A percentile compares a stretch with the other conserved stretches of the same genome.
These are phyloP conservation scores for Psittacara wagleri DNA, from an alignment of 2,113 vertebrate species.

Conservation along the genomic window DNA sequence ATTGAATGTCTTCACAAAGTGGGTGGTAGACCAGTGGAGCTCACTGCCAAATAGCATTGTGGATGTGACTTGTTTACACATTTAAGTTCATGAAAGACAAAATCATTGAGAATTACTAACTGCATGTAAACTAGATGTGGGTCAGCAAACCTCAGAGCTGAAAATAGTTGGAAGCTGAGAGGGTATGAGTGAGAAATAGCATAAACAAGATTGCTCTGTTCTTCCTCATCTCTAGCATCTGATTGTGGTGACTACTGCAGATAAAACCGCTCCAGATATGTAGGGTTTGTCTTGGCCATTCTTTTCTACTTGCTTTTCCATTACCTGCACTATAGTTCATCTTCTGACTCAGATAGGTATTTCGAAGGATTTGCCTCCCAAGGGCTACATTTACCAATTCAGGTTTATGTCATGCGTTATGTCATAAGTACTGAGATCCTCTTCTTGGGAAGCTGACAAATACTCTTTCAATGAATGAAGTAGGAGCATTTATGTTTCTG, in stretches of 20 bases:
- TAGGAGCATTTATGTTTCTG: not conserved
- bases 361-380: not conserved
- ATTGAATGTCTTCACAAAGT: slow-evolving; percentile 24
- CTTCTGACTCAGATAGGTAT: not conserved
- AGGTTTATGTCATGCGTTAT: not conserved
- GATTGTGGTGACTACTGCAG: not conserved
- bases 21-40: not conserved
- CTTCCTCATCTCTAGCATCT: not conserved
- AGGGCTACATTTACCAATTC: not conserved
- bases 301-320: not conserved
- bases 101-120: slow-evolving; percentile 22
- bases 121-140: not conserved
- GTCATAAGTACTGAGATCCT: not conserved
- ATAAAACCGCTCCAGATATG: not conserved
- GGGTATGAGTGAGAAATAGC: not conserved
- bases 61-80: not conserved
- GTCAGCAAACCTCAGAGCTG: slow-evolving; percentile 21
- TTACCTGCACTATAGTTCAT: not conserved
- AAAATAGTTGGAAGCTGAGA: not conserved
- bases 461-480: not conserved
- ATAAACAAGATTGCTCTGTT: not conserved
- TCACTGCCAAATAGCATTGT: not conserved
- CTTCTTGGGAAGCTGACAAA: slow-evolving; percentile 14
- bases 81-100: slow-evolving; percentile 37
- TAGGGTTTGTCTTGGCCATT: not conserved